Evolutionary conservation across 2,113 vertebrate genomes (phyloP).

Genomic region (Xiphophorus hellerii): DNA sequence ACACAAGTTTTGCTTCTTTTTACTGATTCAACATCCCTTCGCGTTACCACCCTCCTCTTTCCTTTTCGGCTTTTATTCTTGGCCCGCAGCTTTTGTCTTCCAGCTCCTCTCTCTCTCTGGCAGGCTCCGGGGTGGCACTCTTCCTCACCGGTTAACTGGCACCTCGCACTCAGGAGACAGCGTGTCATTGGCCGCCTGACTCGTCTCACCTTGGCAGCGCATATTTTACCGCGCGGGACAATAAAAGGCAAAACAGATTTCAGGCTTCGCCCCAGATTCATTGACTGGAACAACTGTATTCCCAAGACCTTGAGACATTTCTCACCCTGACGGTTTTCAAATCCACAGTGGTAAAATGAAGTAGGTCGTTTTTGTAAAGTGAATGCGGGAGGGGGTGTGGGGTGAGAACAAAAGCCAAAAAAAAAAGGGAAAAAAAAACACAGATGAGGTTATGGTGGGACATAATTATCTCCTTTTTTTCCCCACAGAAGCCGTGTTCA

Average conservation of each 20-base stretch:
- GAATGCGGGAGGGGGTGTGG: constrained; percentile 42
- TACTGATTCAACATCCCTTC: constrained; percentile 48
- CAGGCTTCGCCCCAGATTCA: constrained; percentile 79
- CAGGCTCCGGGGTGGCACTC: constrained; percentile 44
- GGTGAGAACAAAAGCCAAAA: constrained; percentile 64
- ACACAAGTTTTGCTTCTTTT: constrained; percentile 24
- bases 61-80: constrained; percentile 23
- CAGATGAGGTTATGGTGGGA: constrained; percentile 50
- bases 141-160: constrained; percentile 71
- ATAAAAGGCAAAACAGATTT: constrained; percentile 83
- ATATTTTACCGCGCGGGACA: constrained; percentile 78
- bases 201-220: constrained; percentile 77
- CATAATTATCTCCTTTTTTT: constrained; percentile 62
- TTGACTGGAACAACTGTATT: constrained; percentile 83
- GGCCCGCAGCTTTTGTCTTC: constrained; percentile 18
- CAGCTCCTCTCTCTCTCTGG: constrained; percentile 51
- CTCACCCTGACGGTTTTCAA: constrained; percentile 78
- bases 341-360: constrained; percentile 78
- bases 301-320: constrained; percentile 82
- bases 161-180: constrained; percentile 69
- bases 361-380: constrained; percentile 78
- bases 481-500: constrained; percentile 52
- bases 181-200: constrained; percentile 77
- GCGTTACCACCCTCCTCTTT: constrained; percentile 36
- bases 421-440: constrained; percentile 21